Percentiles rank a stretch among this genome's conserved stretches.
Evolutionary conservation across 2,888 invertebrate genomes (phyloP).

Genomic region (Exocentrus adspersus): DNA sequence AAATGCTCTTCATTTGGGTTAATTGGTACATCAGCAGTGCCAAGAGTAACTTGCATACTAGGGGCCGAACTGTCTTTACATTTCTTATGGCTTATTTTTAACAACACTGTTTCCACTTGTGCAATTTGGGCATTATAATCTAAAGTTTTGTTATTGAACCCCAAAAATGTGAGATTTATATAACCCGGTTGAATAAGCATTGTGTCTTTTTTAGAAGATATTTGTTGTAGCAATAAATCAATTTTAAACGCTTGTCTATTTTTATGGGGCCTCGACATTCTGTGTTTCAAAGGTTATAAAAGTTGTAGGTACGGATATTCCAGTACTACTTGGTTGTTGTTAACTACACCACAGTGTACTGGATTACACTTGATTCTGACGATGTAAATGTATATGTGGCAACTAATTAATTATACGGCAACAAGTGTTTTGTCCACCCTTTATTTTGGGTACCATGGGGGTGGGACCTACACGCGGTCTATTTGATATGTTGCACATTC

Average conservation of each 20-base stretch:
- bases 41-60: constrained; percentile 81
- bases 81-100: constrained; percentile 93
- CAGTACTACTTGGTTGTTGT: constrained; percentile 47
- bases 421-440: no score
- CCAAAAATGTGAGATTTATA: constrained; percentile 88
- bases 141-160: constrained; percentile 82
- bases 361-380: constrained; percentile 54
- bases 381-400: no score
- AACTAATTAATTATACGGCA: no score
- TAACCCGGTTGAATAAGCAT: constrained; percentile 75
- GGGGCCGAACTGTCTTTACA: constrained; percentile 90
- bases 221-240: no score
- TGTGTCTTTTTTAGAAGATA: no score
- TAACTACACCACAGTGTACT: constrained; percentile 47
- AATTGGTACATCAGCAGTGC: constrained; percentile 75
- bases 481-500: no score
- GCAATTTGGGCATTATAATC: constrained; percentile 63
- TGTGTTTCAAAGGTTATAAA: constrained; percentile 89
- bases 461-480: no score
- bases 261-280: constrained; percentile 87
- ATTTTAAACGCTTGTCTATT: constrained; percentile 79
- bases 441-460: no score
- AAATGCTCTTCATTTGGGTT: constrained; percentile 73
- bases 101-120: constrained; percentile 85
- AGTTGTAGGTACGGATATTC: constrained; percentile 52